These are phyloP conservation scores for Sympetrum striolatum DNA, from an alignment of 2,888 invertebrate genomes.

Conservation along the genomic window DNA sequence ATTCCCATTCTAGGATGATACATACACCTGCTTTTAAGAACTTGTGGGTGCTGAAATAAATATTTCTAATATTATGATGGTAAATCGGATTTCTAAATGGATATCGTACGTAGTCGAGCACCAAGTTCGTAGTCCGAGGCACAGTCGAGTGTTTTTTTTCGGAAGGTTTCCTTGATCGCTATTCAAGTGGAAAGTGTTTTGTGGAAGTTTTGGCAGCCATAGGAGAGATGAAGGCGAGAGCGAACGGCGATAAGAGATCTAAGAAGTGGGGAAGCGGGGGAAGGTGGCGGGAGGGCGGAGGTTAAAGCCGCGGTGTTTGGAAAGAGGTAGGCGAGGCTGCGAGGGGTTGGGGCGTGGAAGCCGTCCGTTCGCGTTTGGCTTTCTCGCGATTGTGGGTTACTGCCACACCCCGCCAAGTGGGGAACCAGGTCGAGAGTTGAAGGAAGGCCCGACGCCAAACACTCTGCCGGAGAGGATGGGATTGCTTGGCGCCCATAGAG, in stretches of 20 bases:
- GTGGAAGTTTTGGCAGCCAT: not conserved
- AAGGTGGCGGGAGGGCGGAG: not conserved
- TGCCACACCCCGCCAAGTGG: not conserved
- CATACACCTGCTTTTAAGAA: too few species aligned
- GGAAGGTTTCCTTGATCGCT: too few species aligned
- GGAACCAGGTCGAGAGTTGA: not conserved
- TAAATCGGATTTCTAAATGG: too few species aligned
- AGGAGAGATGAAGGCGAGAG: not conserved
- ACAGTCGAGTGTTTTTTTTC: too few species aligned
- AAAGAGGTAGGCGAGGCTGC: not conserved
- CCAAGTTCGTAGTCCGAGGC: too few species aligned
- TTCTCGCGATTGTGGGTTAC: not conserved
- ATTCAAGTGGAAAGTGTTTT: too few species aligned
- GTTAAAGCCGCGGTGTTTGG: not conserved
- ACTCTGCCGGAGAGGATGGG: not conserved
- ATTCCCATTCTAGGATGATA: too few species aligned
- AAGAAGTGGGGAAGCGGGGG: not conserved
- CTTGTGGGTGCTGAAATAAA: too few species aligned
- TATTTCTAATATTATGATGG: too few species aligned
- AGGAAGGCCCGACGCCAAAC: not conserved
- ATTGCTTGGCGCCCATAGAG: too few species aligned
- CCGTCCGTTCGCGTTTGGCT: not conserved
- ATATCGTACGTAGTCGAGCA: too few species aligned
- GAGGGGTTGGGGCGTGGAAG: not conserved
- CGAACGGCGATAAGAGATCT: too few species aligned